Conservation (phyloP, 2,888 invertebrate genomes). For the Amphipoea lucens region DNA sequence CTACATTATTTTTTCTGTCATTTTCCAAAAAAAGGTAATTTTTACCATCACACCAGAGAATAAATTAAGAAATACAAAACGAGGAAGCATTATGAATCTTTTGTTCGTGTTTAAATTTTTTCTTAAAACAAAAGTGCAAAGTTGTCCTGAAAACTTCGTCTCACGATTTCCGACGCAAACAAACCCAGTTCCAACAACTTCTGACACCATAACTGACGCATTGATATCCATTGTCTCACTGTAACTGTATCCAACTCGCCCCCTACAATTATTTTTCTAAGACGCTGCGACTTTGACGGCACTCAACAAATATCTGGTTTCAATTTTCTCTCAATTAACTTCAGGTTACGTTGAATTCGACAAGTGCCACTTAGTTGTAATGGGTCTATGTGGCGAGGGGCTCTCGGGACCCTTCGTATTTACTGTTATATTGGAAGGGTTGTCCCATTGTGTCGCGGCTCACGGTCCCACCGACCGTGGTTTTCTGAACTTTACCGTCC, state of each 20-base stretch:
- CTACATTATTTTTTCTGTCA: background rate
- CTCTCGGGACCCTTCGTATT: slow-evolving; percentile 68
- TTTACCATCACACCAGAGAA: background rate
- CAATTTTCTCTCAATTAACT: slow-evolving; percentile 85
- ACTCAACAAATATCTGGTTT: slow-evolving; percentile 79
- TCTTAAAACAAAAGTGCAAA: slow-evolving; percentile 8
- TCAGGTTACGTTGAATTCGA: slow-evolving; percentile 82
- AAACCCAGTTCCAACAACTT: slow-evolving; percentile 37
- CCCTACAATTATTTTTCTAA: slow-evolving; percentile 60
- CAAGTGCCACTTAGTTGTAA: slow-evolving; percentile 83
- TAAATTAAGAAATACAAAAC: slow-evolving; percentile 11
- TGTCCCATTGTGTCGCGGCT: slow-evolving; percentile 66
- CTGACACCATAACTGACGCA: slow-evolving; percentile 36
- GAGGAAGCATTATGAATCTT: background rate
- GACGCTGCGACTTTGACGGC: slow-evolving; percentile 69
- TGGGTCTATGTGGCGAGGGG: slow-evolving; percentile 76
- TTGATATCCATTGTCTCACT: slow-evolving; percentile 39
- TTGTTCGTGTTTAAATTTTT: background rate
- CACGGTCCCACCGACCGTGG: slow-evolving; percentile 58
- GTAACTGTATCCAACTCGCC: slow-evolving; percentile 29
- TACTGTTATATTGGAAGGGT: slow-evolving; percentile 73
- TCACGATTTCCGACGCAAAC: slow-evolving; percentile 24
- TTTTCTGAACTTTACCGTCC: slow-evolving; percentile 66
- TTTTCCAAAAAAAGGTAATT: too few species aligned
- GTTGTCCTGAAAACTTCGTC: slow-evolving; percentile 20